Percentiles rank a stretch among this genome's conserved stretches.
phyloP scores from a whole-genome alignment of 2,888 invertebrate genomes.

The Coelinius sp. region DNA sequence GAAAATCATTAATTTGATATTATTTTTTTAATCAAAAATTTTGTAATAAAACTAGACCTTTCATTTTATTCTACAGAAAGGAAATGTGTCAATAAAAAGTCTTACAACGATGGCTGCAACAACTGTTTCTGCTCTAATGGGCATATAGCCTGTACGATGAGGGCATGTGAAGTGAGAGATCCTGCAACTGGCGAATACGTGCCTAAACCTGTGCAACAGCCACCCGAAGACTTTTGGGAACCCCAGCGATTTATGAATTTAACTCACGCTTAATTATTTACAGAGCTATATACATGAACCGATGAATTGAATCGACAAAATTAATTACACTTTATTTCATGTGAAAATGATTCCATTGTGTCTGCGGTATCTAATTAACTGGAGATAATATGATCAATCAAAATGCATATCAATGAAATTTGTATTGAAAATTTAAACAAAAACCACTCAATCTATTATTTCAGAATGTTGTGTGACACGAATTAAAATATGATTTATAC shows the following conservation, averaged over 20 bases:
- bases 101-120: constrained; percentile 29
- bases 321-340: neutral
- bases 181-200: neutral
- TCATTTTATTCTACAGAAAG: neutral
- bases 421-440: neutral
- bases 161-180: neutral
- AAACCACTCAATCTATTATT: neutral
- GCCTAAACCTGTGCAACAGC: neutral
- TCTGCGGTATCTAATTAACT: neutral
- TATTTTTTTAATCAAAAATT: neutral
- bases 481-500: no score
- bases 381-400: neutral
- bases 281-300: neutral
- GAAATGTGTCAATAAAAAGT: constrained; percentile 1
- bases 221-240: constrained; percentile 26
- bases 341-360: neutral
- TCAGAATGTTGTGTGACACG: neutral
- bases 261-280: neutral
- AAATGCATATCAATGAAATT: neutral
- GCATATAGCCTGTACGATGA: neutral
- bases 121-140: neutral
- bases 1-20: neutral
- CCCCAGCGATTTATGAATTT: neutral
- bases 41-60: neutral
- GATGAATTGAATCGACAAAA: neutral